Evolutionary conservation across 2,797 vertebrate genomes (phyloP), one percentile per base, ranked within the genome.

Genomic region (Protonibea diacanthus): DNA sequence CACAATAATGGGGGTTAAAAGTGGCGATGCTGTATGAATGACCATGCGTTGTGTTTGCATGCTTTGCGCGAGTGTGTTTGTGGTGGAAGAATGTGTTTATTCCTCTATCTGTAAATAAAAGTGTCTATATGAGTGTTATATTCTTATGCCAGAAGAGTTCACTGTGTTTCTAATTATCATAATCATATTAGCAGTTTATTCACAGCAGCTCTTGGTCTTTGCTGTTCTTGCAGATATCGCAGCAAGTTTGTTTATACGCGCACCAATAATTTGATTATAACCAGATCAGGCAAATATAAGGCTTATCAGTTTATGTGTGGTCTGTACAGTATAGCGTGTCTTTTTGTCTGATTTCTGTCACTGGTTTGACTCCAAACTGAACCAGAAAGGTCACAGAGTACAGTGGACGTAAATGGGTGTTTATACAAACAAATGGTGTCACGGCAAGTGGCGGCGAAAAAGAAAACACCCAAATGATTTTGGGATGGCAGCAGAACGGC

Each of bases 341-440:
- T 55, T 38, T 58, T 74, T 63, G 61, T 72, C 20, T 66, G 47
- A 72, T 62, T 76, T 47, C 14, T 52, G 47, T 74, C 38, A 65
- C 10, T 12, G 40, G 77, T 79, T 75, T 72, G 44, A 73, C 68
- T 51, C 51, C 66, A n/a, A 74, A 64, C 15, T 81, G 33, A 55
- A 55, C 52, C 27, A 27, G 44, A 66, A 68, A 72, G 55, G 64
- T 84, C 75, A 69, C 2, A 10, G 68, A 83, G 60, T 55, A 57
- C 48, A 47, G 47, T 38, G 29, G 67, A 86, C 81, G 76, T 74
- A 89, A 89, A 83, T 63, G 10, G 13, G 3, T 60, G 44, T 68
- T 71, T 70, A n/a, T 66, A 27, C 55, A 70, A 56, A 69, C 29
- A 52, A 67, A 78, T 33, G 17, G 17, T 52, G 40, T 53, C 21